Base-by-base conservation (phyloP, 2,113 vertebrate genomes). In the Pantherophis guttatus region DNA sequence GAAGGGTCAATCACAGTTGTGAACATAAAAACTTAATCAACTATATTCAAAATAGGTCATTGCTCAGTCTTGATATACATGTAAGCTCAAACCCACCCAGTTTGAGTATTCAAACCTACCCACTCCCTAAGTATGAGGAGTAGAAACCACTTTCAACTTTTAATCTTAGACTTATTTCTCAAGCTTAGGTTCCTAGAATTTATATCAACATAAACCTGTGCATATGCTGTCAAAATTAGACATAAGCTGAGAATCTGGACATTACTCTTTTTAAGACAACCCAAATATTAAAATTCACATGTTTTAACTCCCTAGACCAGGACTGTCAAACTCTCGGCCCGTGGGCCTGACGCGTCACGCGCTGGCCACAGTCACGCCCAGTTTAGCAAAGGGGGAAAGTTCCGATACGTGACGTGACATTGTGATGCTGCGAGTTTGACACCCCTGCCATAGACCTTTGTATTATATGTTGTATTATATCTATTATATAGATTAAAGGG, bases 251-350 rank as follows among this genome's bases (percentile, higher is more conserved):
- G 21, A 62, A 90, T 48, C 12, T 55, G 52, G 65, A 11, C 54
- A 23, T 5, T 21, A 55, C 52, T 24, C 33, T 81, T 33, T 70
- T 53, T 5, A 91, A 81, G 50, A 55, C 21, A 81, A 90, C 24
- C 96, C 95, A 96, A 96, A 96, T 95, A 94, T 96, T 95, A 96
- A 96, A 95, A 95, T 95, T 94, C 92, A 86, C 91, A 24, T 91
- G 94, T 50, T 55, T 86, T 33, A 57, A n/a, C 8, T 19, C 54
- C 13, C 29, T 52, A 21, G 90, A 24, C 52, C 26, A 54, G 54
- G 13, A 13, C 54, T 55, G 15, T 55, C 54, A 55, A 55, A 55
- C 54, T 55, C 54, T 17, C 4, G 1, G 3, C 54, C 54, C 12
- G 3, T 12, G 12, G 53, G 53, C 11, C 53, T 13, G 1, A 53